A percentile compares a stretch with the other conserved stretches of the same genome.
Evolutionary conservation across 1,140 invertebrate genomes (phyloP).

Genomic region (Drosophila azteca): DNA sequence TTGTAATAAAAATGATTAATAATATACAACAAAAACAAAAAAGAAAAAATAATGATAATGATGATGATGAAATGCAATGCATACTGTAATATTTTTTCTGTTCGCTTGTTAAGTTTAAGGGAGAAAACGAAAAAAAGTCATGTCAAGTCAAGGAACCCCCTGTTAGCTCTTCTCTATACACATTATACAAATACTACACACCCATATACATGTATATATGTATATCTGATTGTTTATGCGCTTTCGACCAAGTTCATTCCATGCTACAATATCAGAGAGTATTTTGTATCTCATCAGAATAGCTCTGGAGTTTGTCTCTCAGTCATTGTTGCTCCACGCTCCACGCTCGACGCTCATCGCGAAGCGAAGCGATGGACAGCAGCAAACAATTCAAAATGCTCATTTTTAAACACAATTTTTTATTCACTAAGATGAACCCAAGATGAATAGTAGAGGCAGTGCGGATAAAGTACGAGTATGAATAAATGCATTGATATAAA

Average conservation of each 20-base stretch:
- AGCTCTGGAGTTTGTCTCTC: conserved; percentile 30
- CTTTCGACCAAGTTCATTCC: conserved; percentile 73
- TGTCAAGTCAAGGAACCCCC: conserved; percentile 19
- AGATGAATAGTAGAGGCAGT: conserved; percentile 35
- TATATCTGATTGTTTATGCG: conserved; percentile 56
- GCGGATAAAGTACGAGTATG: conserved; percentile 23
- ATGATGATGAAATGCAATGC: conserved; percentile 28
- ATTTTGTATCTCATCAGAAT: conserved; percentile 39
- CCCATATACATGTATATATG: conserved; percentile 5
- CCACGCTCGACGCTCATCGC: background rate
- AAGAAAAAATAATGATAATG: conserved; percentile 29
- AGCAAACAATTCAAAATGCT: conserved; percentile 60
- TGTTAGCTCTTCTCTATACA: conserved; percentile 52
- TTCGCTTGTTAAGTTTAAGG: conserved; percentile 75
- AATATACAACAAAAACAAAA: conserved; percentile 49
- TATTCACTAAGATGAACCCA: conserved; percentile 57
- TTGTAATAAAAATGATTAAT: conserved; percentile 73
- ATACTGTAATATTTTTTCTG: conserved; percentile 67
- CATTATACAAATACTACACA: conserved; percentile 20
- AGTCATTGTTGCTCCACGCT: background rate
- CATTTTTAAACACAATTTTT: conserved; percentile 58
- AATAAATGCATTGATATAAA: conserved; percentile 50
- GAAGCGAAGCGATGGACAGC: background rate
- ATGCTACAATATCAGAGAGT: conserved; percentile 57
- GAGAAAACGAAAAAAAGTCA: conserved; percentile 9